Conservation (phyloP, 2,888 invertebrate species). For the Drosophila maculinotata region DNA sequence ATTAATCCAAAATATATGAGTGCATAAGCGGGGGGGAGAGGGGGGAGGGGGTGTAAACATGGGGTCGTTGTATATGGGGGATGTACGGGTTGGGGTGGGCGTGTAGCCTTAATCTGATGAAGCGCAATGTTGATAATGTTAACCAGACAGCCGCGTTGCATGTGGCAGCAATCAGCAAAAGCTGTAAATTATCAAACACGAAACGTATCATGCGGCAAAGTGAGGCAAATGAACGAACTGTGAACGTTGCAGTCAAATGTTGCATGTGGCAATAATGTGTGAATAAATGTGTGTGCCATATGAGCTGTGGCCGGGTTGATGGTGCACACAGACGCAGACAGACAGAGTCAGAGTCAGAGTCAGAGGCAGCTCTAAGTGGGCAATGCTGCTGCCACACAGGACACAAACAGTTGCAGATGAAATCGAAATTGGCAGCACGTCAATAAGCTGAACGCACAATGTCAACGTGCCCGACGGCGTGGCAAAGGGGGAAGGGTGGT, state of each 20-base stretch:
- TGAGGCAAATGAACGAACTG: conserved; percentile 2
- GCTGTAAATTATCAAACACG: conserved; percentile 70
- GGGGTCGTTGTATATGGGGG: too few relatives aligned
- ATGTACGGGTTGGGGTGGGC: too few relatives aligned
- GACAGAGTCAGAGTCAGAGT: too few relatives aligned
- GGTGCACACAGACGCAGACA: too few relatives aligned
- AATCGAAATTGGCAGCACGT: conserved; percentile 57
- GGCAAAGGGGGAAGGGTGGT: too few relatives aligned
- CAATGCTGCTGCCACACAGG: conserved; percentile 12
- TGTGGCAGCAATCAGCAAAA: conserved; percentile 63
- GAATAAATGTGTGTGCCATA: conserved; percentile 10
- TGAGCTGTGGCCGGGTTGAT: too few relatives aligned
- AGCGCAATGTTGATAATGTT: conserved; percentile 31
- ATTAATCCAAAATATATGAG: conserved; percentile 64
- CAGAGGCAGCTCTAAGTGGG: conserved; percentile 15
- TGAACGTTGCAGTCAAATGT: conserved; percentile 3
- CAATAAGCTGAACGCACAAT: conserved; percentile 23
- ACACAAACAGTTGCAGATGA: conserved; percentile 30
- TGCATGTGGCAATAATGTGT: conserved; percentile 15
- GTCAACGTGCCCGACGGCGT: conserved; percentile 10
- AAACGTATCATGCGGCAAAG: conserved; percentile 52
- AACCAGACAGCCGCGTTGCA: conserved; percentile 18
- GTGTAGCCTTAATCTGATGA: conserved; percentile 25
- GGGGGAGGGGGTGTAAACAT: too few relatives aligned
- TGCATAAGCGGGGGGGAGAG: background rate